Evolutionary conservation across 2,888 invertebrate species (phyloP), one percentile per base, ranked within the genome.

Genomic region (Cantharis nigra): DNA sequence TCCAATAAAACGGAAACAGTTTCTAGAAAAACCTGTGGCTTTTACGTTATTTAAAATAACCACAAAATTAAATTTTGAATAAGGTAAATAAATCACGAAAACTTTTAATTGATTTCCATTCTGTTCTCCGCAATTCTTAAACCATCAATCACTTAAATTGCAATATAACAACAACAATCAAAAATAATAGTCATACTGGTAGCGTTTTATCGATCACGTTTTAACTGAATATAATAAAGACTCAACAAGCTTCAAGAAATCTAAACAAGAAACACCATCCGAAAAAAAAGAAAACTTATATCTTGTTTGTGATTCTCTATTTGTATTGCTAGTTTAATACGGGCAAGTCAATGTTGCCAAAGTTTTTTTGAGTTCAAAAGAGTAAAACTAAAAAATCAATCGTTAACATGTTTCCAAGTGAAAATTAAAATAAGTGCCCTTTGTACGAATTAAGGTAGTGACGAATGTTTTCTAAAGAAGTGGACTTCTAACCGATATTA

Each of bases 181-280:
- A 72, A 69, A 69, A 69, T n/a, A 63, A 63, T 69, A 69, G 63
- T 74, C 62, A 74, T 30, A 75, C 65, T 71, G 70, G 33, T 30
- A 64, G 30, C 28, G n/a, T 67, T 20, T 63, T 69, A 74, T 74
- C 63, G 74, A 26, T 69, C 49, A 33, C 33, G 63, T 63, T 69
- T 70, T 63, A 63, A 63, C 26, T 23, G 63, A 70, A 63, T 64
- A 63, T 69, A 74, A 74, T 74, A 49, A 74, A 74, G 69, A 69
- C 63, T 74, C 74, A 70, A 74, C 74, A 74, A 74, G 74, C 69
- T 63, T 74, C 69, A 63, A 70, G 74, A 69, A 30, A 63, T 74
- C 65, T 30, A 74, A 23, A 67, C 18, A 67, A 67, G 26, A 67
- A 67, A 67, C 65, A 75, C 30, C 69, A 63, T 14, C 33, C 28